phyloP scores from a whole-genome alignment of 1,140 invertebrate species.

The Brachionus angularis region DNA sequence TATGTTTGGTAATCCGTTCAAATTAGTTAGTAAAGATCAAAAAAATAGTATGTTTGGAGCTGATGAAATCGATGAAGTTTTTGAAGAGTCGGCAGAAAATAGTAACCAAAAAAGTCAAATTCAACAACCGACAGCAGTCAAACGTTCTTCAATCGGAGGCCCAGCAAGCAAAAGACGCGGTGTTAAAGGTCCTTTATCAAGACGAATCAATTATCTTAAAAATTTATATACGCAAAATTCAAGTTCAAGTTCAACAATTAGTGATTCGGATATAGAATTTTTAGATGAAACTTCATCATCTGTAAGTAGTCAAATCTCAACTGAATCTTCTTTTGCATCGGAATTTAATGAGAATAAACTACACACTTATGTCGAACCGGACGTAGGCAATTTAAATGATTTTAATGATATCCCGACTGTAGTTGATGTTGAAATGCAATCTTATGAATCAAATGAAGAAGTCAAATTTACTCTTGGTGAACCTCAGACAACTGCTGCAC shows the following conservation, averaged over 20 bases:
- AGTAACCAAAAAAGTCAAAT: conserved; percentile 16
- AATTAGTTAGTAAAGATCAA: conserved; percentile 63
- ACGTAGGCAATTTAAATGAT: conserved; percentile 29
- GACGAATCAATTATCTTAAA: conserved; percentile 41
- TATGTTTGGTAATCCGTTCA: conserved; percentile 98
- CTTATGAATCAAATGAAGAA: neutral
- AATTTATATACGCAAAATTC: conserved; percentile 19
- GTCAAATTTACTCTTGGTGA: neutral
- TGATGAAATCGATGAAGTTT: conserved; percentile 44
- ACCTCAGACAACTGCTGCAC: too few relatives aligned
- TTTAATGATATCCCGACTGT: neutral
- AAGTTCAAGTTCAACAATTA: conserved; percentile 31
- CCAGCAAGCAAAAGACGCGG: conserved; percentile 34
- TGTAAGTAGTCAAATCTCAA: neutral
- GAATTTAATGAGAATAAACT: neutral
- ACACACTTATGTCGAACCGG: neutral
- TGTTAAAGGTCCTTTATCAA: conserved; percentile 32
- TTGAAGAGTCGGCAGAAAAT: conserved; percentile 22
- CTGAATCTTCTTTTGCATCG: too few relatives aligned
- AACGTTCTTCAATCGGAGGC: conserved; percentile 15
- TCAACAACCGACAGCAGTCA: neutral
- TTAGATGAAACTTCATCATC: conserved; percentile 19
- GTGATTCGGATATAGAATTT: conserved; percentile 36
- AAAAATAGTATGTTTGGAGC: conserved; percentile 9
- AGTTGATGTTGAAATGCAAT: neutral